Evolutionary conservation across 2,113 vertebrate species (phyloP).

Genomic region (Balaeniceps rex): DNA sequence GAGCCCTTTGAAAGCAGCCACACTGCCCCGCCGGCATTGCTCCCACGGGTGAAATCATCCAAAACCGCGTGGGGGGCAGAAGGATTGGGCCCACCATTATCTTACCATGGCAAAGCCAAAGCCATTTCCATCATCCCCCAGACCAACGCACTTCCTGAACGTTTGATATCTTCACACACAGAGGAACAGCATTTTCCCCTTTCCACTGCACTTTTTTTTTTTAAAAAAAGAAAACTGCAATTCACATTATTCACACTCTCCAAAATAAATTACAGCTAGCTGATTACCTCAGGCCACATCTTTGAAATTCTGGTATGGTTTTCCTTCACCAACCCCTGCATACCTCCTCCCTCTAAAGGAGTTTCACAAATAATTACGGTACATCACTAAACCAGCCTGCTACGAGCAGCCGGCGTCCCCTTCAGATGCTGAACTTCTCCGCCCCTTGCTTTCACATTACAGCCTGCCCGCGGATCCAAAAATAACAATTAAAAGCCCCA

Average conservation of each 20-base stretch:
- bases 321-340: not conserved
- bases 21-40: not conserved
- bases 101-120: not conserved
- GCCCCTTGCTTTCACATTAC: not conserved
- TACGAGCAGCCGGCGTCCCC: not conserved
- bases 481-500: not conserved
- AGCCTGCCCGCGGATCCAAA: not conserved
- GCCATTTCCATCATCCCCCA: not conserved
- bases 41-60: not conserved
- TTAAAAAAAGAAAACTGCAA: not conserved
- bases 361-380: not conserved
- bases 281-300: constrained; percentile 1
- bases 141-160: not conserved
- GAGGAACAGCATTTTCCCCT: not conserved
- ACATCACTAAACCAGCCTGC: not conserved
- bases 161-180: not conserved
- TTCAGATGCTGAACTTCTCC: constrained; percentile 6
- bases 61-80: fast-evolving
- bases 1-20: not conserved
- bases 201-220: not conserved
- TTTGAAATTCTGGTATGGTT: not conserved
- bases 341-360: not conserved
- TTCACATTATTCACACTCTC: not conserved
- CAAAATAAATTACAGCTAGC: constrained; percentile 7
- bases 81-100: not conserved